A percentile compares a stretch with the other conserved stretches of the same genome.
phyloP scores from a whole-genome alignment of 2,797 vertebrate species.

The Coregonus suidteri region DNA sequence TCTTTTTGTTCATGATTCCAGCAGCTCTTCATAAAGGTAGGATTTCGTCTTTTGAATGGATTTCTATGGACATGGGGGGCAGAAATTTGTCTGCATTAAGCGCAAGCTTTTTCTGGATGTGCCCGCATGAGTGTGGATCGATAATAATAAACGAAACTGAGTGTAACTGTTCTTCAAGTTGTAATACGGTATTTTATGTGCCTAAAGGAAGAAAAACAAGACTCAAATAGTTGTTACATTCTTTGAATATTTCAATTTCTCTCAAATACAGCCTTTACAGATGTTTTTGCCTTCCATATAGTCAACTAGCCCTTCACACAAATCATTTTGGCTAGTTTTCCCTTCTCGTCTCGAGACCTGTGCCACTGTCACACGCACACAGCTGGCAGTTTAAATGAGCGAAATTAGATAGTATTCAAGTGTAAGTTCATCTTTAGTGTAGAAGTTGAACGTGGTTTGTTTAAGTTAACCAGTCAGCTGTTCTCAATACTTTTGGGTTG shows the following conservation, averaged over 20 bases:
- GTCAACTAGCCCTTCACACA: slow-evolving; percentile 25
- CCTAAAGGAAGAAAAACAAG: not conserved
- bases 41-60: slow-evolving; percentile 48
- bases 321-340: slow-evolving; percentile 51
- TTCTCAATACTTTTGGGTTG: not conserved
- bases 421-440: not conserved
- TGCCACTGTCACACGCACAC: slow-evolving; percentile 30
- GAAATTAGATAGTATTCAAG: not conserved
- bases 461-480: not conserved
- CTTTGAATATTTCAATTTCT: not conserved
- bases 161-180: slow-evolving; percentile 45
- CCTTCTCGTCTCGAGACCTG: slow-evolving; percentile 13
- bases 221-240: not conserved
- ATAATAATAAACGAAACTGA: slow-evolving; percentile 30
- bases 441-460: not conserved
- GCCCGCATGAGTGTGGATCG: slow-evolving; percentile 28
- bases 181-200: not conserved
- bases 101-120: slow-evolving; percentile 22
- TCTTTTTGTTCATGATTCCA: slow-evolving; percentile 82
- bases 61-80: slow-evolving; percentile 21
- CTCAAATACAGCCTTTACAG: slow-evolving; percentile 8
- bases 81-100: slow-evolving; percentile 12
- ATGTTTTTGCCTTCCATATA: slow-evolving; percentile 16
- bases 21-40: slow-evolving; percentile 87
- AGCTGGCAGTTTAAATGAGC: slow-evolving; percentile 46